Evolutionary conservation across 2,113 vertebrate species (phyloP).

Genomic region (Antidorcas marsupialis): DNA sequence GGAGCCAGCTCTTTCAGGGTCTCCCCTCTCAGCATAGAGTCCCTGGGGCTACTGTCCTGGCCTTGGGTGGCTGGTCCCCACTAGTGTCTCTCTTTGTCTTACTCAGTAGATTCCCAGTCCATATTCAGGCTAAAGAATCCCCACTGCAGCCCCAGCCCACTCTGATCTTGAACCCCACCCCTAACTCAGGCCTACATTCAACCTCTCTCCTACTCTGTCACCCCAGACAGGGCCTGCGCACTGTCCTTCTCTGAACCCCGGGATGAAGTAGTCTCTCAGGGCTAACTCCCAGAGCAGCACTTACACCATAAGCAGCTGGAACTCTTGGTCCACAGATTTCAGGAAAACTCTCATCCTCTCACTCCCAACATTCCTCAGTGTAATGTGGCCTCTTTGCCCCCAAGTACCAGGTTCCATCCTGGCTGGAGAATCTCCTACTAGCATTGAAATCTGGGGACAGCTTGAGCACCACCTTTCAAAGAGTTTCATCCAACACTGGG

Average conservation of each 20-base stretch:
- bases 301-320: neutral
- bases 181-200: neutral
- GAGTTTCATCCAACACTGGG: neutral
- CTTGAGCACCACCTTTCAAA: neutral
- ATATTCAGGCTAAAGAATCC: neutral
- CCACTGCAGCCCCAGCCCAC: neutral
- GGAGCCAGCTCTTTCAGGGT: neutral
- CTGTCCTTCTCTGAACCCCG: neutral
- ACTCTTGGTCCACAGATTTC: neutral
- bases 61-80: neutral
- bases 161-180: neutral
- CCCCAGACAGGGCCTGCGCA: neutral
- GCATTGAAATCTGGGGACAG: neutral
- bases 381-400: neutral
- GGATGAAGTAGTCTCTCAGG: neutral
- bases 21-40: neutral
- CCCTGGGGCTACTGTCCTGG: neutral
- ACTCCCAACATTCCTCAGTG: neutral
- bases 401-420: neutral
- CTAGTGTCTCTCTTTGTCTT: neutral
- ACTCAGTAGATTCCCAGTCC: neutral
- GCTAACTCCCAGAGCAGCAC: neutral
- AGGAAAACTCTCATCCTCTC: neutral
- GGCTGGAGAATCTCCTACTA: neutral
- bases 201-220: neutral